Base-by-base conservation (phyloP, 2,797 vertebrate genomes). In the Bucorvus abyssinicus region DNA sequence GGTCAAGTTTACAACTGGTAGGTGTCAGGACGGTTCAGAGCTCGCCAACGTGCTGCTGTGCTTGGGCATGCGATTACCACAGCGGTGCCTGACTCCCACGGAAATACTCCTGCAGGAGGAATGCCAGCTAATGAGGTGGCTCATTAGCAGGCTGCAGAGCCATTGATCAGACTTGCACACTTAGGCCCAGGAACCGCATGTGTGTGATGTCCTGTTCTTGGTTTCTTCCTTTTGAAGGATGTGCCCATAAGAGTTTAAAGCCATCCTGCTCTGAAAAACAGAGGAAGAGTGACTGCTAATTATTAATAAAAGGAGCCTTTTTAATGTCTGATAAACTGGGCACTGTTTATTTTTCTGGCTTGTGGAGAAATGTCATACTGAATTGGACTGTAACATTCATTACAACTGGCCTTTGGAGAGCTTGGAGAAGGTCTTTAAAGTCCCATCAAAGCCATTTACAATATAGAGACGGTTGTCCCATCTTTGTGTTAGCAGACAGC, bases 341-440 rank as follows among this genome's bases (percentile, higher is more conserved):
- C 36, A 34, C 49, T 57, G 49, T 34, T 87, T 73, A 30, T 84
- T 76, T 90, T 79, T 45, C 79, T 70, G 64, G 21, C 81, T 91
- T 27, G 42, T 44, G 20, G 60, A 68, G 61, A 81, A 80, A 84
- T 71, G 52, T 84, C 36, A 14, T n/a, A 57, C n/a, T 70, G 57
- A 87, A 84, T 68, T 64, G 60, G 47, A 73, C 40, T 76, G 56
- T 63, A 70, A 70, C 2, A 2, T 82, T 84, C 53, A 63, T 90
- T 93, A 75, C 38, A 90, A 45, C 14, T 70, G 64, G 60, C 85
- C 61, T 94, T 86, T 78, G 75, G 82, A 90, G 71, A 93, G 68
- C 75, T 84, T 64, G 56, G n/a, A 80, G 70, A 70, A 90, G 75
- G 89, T 61, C 69, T 92, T 95, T 80, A 70, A 85, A 89, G 45